Conservation (phyloP, 2,888 invertebrate genomes). For the Mimachlamys varia region DNA sequence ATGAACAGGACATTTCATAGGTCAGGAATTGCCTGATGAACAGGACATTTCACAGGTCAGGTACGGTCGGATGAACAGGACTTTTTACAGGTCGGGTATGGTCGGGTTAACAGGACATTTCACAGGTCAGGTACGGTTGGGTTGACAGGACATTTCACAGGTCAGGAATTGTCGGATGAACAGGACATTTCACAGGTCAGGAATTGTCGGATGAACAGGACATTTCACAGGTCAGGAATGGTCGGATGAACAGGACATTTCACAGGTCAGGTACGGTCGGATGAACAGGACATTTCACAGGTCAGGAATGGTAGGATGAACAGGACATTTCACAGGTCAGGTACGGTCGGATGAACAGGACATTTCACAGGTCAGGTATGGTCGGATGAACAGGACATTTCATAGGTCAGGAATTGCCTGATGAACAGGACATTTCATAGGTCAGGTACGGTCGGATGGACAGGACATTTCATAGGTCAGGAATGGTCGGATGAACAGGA, state of each 20-base stretch:
- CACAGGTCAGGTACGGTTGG: too few relatives aligned
- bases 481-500: conserved; percentile 91
- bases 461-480: conserved; percentile 81
- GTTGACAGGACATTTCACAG: not conserved
- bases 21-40: conserved; percentile 92
- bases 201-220: conserved; percentile 91
- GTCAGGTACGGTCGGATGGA: conserved; percentile 92
- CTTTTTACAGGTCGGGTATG: conserved; percentile 86
- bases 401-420: conserved; percentile 88
- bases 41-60: conserved; percentile 81
- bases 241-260: conserved; percentile 92
- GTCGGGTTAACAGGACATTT: conserved; percentile 87
- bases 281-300: not conserved
- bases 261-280: too few relatives aligned
- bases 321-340: conserved; percentile 81
- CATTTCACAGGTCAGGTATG: conserved; percentile 86
- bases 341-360: conserved; percentile 91
- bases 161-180: conserved; percentile 92
- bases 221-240: conserved; percentile 86
- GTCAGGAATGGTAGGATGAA: conserved; percentile 92
- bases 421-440: conserved; percentile 84
- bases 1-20: conserved; percentile 84
- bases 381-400: conserved; percentile 87
- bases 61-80: conserved; percentile 91
- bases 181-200: conserved; percentile 81